Evolutionary conservation across 2,888 invertebrate genomes (phyloP), one percentile per base, ranked within the genome.

Genomic region (Latheticus oryzae): DNA sequence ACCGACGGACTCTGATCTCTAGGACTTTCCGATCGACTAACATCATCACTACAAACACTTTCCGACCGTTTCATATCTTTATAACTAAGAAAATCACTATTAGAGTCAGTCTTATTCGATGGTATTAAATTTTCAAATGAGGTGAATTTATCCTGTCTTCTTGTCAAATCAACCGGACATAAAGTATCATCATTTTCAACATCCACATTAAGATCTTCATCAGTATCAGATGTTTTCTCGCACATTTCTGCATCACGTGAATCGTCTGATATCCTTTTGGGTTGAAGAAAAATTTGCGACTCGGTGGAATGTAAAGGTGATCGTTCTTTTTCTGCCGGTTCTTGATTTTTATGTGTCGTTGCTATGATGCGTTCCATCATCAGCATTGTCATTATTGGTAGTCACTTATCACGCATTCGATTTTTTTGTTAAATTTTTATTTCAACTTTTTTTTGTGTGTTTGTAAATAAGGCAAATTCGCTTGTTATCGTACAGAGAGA

Each of bases 41-140:
- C 79, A 59, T 75, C 68, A 61, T 77, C 79, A 77, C 80, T 80
- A 75, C 80, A 80, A 67, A 79, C 78, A 76, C 80, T 80, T 60
- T 79, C 78, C 15, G 79, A 73, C 28, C 78, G 66, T 37, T 78
- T 76, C 50, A 70, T 63, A 42, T 72, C 69, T 52, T 74, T 73
- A 60, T 64, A 70, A 61, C 67, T 66, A 57, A 64, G 64, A 66
- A 70, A 74, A 47, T 73, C 75, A 67, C 71, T 68, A 48, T 53
- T 61, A 9, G 66, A 70, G 32, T 68, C 71, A 63, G 68, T 73
- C 65, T 74, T 73, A 23, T 60, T 45, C 13, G 60, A 53, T 23
- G 69, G 68, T 26, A 72, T 63, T 16, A 73, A 62, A 33, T 67
- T 69, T 40, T 73, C 73, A 60, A 74, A 76, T 11, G 71, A 62